Evolutionary conservation across 2,888 invertebrate species (phyloP), one percentile per base, ranked within the genome.

Genomic region (Metallyticus violacea): DNA sequence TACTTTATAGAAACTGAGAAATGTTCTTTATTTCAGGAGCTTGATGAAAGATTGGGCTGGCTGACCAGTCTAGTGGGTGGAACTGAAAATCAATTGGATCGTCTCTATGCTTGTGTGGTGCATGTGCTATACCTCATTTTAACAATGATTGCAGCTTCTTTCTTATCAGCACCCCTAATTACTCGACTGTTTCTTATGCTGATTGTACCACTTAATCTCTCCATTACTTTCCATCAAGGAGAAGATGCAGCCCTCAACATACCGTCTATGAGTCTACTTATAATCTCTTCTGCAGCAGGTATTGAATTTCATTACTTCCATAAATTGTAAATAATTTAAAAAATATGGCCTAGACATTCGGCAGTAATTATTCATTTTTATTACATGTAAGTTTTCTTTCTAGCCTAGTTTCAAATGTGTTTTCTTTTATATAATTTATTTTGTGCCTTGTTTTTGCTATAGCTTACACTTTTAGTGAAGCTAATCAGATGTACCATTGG

Each of bases 1-100:
- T n/a, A 40, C 40, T 9, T 40, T 0, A 62, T 62, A 62, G 22
- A 62, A 62, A 22, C 22, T 15, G 2, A 62, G 15, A 62, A 62
- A 62, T 62, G 9, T 29, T 29, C 77, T 62, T 89, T 88, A 5
- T 88, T 87, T 7, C 86, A 84, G 26, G 91, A 91, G 88, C 86
- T 92, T n/a, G 91, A 91, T 77, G 87, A 90, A 25, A 91, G 91
- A 83, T 89, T 92, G 2, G 90, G 89, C 6, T 92, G 92, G 92
- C 89, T 92, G 78, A 90, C 90, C 22, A 88, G 89, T 81, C 91
- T 91, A 77, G 90, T 91, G 15, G 91, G 91, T 5, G 90, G 90
- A 87, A 90, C 91, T 30, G 91, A 91, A 91, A 88, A 83, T 30
- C 87, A 22, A 86, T 77, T 77, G 82, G 86, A 77, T 26, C 77